phyloP scores from a whole-genome alignment of 2,113 vertebrate genomes.

The Rutilus rutilus region DNA sequence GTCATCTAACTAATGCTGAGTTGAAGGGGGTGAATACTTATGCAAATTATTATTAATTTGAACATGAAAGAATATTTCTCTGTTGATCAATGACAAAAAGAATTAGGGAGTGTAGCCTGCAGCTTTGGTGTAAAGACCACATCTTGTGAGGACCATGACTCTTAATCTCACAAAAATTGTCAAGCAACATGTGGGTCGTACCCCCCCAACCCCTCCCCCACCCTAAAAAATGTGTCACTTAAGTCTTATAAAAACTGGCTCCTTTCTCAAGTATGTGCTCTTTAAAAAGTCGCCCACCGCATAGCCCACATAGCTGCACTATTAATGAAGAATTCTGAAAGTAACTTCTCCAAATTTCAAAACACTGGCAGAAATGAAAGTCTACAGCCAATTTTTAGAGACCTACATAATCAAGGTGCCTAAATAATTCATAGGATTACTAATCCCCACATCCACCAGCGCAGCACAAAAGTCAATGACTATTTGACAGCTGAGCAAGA shows the following conservation, averaged over 20 bases:
- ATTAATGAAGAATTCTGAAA: conserved; percentile 23
- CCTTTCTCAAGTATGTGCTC: not conserved
- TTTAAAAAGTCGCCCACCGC: not conserved
- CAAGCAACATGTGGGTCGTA: not conserved
- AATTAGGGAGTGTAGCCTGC: not conserved
- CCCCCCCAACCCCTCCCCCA: no score
- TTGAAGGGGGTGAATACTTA: not conserved
- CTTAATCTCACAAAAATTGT: not conserved
- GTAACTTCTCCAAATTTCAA: conserved; percentile 20
- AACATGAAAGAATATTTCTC: no score
- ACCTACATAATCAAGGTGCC: conserved; percentile 39
- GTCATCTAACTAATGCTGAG: not conserved
- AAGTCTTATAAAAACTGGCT: not conserved
- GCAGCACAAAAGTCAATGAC: conserved; percentile 43
- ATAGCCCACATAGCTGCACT: not conserved
- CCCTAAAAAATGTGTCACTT: not conserved
- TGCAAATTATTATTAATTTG: not conserved
- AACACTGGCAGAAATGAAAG: conserved; percentile 32
- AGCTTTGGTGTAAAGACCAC: not conserved
- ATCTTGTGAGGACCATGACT: not conserved
- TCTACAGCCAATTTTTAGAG: conserved; percentile 40
- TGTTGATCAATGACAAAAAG: not conserved
- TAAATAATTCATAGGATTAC: conserved; percentile 46
- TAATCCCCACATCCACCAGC: conserved; percentile 45
- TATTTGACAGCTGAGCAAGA: conserved; percentile 20